Base-by-base conservation (phyloP, 2,113 vertebrate genomes). In the Macroglossus sobrinus region DNA sequence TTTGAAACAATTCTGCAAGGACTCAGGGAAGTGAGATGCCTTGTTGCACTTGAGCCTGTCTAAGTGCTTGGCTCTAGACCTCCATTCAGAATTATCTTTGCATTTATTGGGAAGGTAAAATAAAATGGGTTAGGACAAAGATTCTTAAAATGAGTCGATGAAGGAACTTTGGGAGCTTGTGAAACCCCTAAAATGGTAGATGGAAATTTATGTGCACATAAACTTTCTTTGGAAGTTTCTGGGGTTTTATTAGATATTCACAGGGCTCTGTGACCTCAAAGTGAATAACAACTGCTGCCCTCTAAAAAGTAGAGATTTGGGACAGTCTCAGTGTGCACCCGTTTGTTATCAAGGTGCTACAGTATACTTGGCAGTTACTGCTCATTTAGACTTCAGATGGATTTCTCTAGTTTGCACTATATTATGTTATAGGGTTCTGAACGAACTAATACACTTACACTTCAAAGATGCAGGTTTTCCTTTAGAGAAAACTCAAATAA, bases 401-500 rank as follows among this genome's bases (percentile, higher is more conserved):
- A 47, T 63, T 94, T 59, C 76, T 92, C 15, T 94, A 30, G 47
- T 92, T 91, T 57, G n/a, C 40, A 53, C 13, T 2, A 21, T 76
- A 4, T n/a, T 88, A 47, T 30, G 43, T 90, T 30, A 45, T 45
- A 33, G 57, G 75, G 18, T 22, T 93, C 47, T 40, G 68, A 95
- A 78, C 64, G 72, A 95, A 59, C 84, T 95, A 81, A 43, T 79
- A 86, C 12, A 55, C 74, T 59, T 87, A 82, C 9, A 55, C 74
- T 59, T 87, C 68, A 94, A 94, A 35, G n/a, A 69, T 71, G n/a
- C 35, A 84, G 7, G 92, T 74, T 90, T 96, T 93, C 57, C 59
- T 91, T 97, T 57, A 75, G 76, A 88, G 94, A 89, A 90, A 85
- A 91, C 75, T 76, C 45, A 66, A 30, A 92, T 72, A 64, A 59